Evolutionary conservation across 2,113 vertebrate species (phyloP).

Genomic region (Amblyornis subalaris): DNA sequence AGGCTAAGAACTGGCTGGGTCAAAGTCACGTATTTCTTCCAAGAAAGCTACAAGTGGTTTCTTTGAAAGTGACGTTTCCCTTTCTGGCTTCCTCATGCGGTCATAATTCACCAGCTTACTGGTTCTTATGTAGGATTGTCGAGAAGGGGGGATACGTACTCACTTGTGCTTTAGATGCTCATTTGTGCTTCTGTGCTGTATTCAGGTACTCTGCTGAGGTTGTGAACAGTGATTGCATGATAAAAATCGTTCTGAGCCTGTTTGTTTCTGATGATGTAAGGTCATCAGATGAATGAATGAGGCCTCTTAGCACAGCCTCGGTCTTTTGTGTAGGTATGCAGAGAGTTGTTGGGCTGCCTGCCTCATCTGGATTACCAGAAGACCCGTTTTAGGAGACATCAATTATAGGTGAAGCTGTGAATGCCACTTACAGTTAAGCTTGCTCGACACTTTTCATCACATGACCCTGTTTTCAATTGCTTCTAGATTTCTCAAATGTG

Average conservation of each 20-base stretch:
- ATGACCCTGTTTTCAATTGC: not conserved
- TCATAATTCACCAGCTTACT: not conserved
- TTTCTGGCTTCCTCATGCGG: not conserved
- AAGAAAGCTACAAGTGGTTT: not conserved
- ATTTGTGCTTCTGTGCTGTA: not conserved
- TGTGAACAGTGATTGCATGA: not conserved
- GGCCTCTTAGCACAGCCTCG: not conserved
- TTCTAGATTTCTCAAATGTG: not conserved
- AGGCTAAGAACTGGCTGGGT: not conserved
- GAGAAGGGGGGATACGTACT: not conserved
- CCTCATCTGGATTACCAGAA: not conserved
- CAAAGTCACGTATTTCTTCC: not conserved
- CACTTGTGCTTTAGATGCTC: not conserved
- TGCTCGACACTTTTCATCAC: not conserved
- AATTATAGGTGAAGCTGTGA: not conserved
- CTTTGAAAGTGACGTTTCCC: not conserved
- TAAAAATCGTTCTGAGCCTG: not conserved
- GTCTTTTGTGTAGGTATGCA: not conserved
- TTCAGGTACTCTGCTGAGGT: not conserved
- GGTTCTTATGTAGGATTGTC: not conserved
- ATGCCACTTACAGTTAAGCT: not conserved
- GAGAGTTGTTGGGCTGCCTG: not conserved
- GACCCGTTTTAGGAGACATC: not conserved
- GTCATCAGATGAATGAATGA: not conserved
- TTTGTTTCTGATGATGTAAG: constrained; percentile 41